Evolutionary conservation across 1,140 invertebrate species (phyloP).

Genomic region (Ridgeia piscesae): DNA sequence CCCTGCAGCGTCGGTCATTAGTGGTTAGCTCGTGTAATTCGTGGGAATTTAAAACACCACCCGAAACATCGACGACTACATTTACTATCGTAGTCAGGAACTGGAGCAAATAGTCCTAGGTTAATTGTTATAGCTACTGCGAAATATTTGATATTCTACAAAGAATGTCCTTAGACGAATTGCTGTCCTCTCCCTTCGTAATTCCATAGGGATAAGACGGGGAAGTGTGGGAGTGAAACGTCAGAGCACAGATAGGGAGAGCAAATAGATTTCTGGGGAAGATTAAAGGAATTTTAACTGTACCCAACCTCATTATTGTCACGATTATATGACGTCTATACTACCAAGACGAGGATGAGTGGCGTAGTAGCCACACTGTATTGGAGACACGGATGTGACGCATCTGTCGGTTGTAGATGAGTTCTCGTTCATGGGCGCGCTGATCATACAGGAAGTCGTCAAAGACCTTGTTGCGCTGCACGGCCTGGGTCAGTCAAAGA

Average conservation of each 20-base stretch:
- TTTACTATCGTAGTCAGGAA: neutral
- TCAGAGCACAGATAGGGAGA: too few species aligned
- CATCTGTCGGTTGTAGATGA: slow-evolving; percentile 37
- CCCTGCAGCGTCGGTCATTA: neutral
- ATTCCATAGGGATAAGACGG: neutral
- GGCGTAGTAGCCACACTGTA: too few species aligned
- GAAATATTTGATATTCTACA: too few species aligned
- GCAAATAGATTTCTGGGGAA: too few species aligned
- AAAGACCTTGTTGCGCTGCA: slow-evolving; percentile 66
- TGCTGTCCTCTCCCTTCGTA: neutral
- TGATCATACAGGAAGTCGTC: slow-evolving; percentile 78
- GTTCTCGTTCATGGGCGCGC: slow-evolving; percentile 85
- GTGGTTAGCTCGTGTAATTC: neutral
- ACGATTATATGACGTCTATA: neutral
- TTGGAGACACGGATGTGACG: neutral
- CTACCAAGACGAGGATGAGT: neutral
- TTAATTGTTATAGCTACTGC: neutral
- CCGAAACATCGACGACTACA: neutral
- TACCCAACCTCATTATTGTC: neutral
- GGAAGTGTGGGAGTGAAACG: neutral
- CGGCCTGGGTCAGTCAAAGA: slow-evolving; percentile 53
- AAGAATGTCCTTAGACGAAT: neutral
- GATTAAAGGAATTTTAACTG: neutral
- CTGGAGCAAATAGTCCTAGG: neutral
- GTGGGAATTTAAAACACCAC: neutral